Percentiles rank a stretch among this genome's conserved stretches.
Conservation (phyloP, 2,888 invertebrate genomes). For the Cataglyphis altisquamis region DNA sequence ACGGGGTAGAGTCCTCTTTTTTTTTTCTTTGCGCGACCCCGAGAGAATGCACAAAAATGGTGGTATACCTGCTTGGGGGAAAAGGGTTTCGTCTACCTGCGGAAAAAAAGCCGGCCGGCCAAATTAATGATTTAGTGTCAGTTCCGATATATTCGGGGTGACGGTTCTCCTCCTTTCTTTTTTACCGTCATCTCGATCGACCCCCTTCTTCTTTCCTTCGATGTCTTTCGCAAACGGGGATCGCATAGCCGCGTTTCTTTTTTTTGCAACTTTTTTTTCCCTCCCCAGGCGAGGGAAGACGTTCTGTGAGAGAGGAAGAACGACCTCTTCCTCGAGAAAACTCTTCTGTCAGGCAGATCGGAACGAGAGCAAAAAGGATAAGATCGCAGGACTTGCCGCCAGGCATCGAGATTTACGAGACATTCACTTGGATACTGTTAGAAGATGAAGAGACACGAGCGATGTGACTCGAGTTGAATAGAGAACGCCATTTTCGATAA, state of each 20-base stretch:
- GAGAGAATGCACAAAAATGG: constrained; percentile 75
- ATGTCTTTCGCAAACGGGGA: constrained; percentile 63
- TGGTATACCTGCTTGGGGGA: constrained; percentile 81
- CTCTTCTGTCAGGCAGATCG: constrained; percentile 51
- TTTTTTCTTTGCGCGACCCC: constrained; percentile 63
- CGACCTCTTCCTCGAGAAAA: constrained; percentile 60
- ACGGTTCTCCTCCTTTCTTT: constrained; percentile 50
- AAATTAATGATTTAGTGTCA: constrained; percentile 86
- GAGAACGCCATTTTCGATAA: constrained; percentile 49
- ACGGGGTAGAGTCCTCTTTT: constrained; percentile 65
- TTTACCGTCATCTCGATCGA: constrained; percentile 33
- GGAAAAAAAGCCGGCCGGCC: constrained; percentile 75
- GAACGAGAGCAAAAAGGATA: constrained; percentile 42
- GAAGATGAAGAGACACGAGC: constrained; percentile 71
- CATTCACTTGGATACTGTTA: constrained; percentile 58
- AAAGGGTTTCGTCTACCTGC: constrained; percentile 83
- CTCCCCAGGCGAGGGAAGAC: constrained; percentile 40
- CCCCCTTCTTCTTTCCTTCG: constrained; percentile 37
- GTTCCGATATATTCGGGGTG: constrained; percentile 82
- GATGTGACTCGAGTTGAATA: constrained; percentile 35
- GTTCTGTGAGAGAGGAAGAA: constrained; percentile 17
- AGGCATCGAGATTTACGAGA: constrained; percentile 71
- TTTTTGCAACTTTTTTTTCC: constrained; percentile 47
- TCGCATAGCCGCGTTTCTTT: constrained; percentile 61
- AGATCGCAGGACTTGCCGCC: constrained; percentile 64